phyloP scores from a whole-genome alignment of 2,113 vertebrate genomes.

The Paedocypris sp. region DNA sequence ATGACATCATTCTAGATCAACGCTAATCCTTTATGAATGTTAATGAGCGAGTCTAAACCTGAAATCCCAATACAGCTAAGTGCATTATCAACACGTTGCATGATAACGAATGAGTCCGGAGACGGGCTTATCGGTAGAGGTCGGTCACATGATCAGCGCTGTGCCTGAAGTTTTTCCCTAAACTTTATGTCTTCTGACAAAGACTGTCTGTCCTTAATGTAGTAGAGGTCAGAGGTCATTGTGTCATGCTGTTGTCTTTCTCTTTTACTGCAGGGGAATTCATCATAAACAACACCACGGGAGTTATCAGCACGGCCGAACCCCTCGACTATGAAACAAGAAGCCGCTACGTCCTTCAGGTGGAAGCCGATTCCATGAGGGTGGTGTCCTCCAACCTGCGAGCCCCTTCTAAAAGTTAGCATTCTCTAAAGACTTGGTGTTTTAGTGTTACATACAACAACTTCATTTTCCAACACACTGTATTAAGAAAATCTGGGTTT shows the following conservation, averaged over 20 bases:
- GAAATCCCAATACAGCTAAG: slow-evolving; percentile 16
- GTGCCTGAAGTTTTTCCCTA: too few species aligned
- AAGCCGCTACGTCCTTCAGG: slow-evolving; percentile 64
- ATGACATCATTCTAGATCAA: slow-evolving; percentile 19
- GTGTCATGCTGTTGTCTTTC: neutral
- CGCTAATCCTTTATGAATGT: slow-evolving; percentile 20
- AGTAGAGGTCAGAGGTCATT: too few species aligned
- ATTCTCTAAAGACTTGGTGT: neutral
- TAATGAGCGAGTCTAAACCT: slow-evolving; percentile 16
- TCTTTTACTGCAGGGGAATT: slow-evolving; percentile 60
- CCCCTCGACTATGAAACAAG: slow-evolving; percentile 72
- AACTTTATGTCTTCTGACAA: too few species aligned
- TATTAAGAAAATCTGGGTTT: too few species aligned
- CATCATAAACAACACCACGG: slow-evolving; percentile 67
- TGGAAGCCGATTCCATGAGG: slow-evolving; percentile 76
- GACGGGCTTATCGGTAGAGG: too few species aligned
- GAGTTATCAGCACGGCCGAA: slow-evolving; percentile 66
- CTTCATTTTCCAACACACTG: too few species aligned
- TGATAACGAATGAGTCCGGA: neutral
- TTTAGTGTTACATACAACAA: too few species aligned
- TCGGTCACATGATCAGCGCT: too few species aligned
- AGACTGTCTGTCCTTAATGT: too few species aligned
- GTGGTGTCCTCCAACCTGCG: slow-evolving; percentile 71
- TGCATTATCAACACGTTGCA: neutral
- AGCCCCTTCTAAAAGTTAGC: slow-evolving; percentile 81